phyloP scores from a whole-genome alignment of 2,113 vertebrate genomes.

The Holacanthus passer region DNA sequence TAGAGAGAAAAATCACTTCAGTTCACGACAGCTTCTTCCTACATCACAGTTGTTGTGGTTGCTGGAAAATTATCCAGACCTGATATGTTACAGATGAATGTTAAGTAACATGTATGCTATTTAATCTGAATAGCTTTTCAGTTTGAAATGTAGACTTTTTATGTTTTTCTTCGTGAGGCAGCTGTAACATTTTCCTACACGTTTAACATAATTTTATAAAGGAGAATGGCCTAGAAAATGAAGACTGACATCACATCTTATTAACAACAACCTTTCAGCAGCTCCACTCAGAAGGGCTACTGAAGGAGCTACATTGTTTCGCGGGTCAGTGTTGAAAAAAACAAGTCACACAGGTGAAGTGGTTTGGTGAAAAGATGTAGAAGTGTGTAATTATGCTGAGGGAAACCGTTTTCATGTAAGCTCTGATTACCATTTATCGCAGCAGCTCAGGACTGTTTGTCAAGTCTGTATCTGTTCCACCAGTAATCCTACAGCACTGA shows the following conservation, averaged over 20 bases:
- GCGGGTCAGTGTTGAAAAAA: not conserved
- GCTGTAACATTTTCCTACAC: not conserved
- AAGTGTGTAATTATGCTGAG: conserved; percentile 14
- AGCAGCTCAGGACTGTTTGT: conserved; percentile 20
- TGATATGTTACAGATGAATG: too few relatives aligned
- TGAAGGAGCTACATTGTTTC: not conserved
- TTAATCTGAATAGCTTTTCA: not conserved
- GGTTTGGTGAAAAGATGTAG: conserved; percentile 1
- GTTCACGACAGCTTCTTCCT: not conserved
- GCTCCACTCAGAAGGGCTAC: not conserved
- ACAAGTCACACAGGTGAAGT: not conserved
- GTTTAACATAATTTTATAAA: not conserved
- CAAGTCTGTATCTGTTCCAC: conserved; percentile 10
- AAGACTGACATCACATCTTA: not conserved
- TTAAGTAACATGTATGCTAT: not conserved
- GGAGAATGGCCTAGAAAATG: not conserved
- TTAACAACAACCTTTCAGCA: not conserved
- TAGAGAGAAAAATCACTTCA: not conserved
- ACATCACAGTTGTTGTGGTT: not conserved
- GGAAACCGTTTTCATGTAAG: conserved; percentile 3
- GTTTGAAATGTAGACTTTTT: not conserved
- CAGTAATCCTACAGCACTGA: not conserved
- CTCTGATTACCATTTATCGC: conserved; percentile 41
- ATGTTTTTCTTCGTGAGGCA: not conserved
- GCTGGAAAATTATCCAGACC: not conserved